These are phyloP conservation scores for Crocallis elinguaria DNA, from an alignment of 2,888 invertebrate species.

Conservation along the genomic window DNA sequence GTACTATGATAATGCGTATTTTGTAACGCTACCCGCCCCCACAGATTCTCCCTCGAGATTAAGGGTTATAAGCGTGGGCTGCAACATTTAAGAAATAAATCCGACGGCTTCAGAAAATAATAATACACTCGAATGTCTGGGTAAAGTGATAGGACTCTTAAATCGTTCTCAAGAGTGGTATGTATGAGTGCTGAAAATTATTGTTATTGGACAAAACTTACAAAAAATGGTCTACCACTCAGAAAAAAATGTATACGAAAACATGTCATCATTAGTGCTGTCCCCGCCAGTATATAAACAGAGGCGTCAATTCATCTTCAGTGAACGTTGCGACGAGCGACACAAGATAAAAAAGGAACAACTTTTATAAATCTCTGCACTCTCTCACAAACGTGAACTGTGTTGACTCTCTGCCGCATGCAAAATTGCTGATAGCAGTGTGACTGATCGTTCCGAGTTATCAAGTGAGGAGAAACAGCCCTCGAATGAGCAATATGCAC, in stretches of 20 bases:
- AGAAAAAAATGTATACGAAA: neutral
- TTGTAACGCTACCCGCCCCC: conserved; percentile 58
- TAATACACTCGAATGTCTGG: conserved; percentile 17
- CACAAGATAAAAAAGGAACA: conserved; percentile 23
- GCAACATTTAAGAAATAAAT: conserved; percentile 39
- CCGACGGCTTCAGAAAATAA: conserved; percentile 22
- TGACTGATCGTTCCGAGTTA: conserved; percentile 48
- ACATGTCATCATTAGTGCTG: conserved; percentile 17
- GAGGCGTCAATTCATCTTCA: conserved; percentile 23
- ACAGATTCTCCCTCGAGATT: conserved; percentile 39
- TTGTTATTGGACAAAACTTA: conserved; percentile 1
- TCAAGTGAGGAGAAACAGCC: conserved; percentile 41
- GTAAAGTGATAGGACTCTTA: conserved; percentile 22
- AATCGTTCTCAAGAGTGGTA: neutral
- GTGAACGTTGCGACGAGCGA: conserved; percentile 18
- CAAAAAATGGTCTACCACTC: neutral
- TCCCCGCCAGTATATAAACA: conserved; percentile 13
- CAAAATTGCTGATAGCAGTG: conserved; percentile 62
- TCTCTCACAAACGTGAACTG: conserved; percentile 23
- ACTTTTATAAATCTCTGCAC: conserved; percentile 32
- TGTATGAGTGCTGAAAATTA: neutral
- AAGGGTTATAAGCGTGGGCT: conserved; percentile 42
- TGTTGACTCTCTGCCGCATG: conserved; percentile 53
- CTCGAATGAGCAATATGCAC: conserved; percentile 39
- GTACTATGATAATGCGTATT: conserved; percentile 38